Percentiles rank a stretch among this genome's conserved stretches.
phyloP scores from a whole-genome alignment of 2,888 invertebrate genomes.

The Exephanes ischioxanthus region DNA sequence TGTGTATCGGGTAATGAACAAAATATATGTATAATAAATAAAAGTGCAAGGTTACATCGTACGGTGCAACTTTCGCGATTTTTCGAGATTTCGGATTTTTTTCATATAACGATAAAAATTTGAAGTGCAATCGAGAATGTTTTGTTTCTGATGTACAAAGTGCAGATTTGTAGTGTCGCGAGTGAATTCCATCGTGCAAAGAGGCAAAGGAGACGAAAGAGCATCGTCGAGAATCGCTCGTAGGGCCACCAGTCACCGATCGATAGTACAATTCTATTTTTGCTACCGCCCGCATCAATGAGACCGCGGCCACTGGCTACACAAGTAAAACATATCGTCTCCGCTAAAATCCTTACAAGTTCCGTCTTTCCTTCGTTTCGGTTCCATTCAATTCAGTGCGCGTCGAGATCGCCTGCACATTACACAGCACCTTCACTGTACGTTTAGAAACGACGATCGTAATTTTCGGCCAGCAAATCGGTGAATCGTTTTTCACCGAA shows the following conservation, averaged over 20 bases:
- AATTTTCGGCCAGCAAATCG: background rate
- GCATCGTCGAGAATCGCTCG: slow-evolving; percentile 52
- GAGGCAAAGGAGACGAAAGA: background rate
- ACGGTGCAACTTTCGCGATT: too few relatives aligned
- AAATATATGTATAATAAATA: too few relatives aligned
- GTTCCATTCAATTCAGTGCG: background rate
- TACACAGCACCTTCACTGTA: too few relatives aligned
- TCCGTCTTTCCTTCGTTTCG: background rate
- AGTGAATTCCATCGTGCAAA: background rate
- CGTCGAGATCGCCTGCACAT: background rate
- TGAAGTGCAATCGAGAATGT: too few relatives aligned
- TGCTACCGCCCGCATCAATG: slow-evolving; percentile 62
- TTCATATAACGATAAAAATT: too few relatives aligned
- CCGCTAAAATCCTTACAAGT: background rate
- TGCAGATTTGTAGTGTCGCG: background rate
- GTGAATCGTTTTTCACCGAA: background rate
- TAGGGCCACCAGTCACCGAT: slow-evolving; percentile 66
- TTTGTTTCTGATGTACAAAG: background rate
- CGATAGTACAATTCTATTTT: slow-evolving; percentile 78
- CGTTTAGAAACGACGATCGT: background rate
- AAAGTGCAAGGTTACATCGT: too few relatives aligned
- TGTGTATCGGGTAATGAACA: too few relatives aligned
- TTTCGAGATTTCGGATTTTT: too few relatives aligned
- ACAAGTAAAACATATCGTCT: background rate
- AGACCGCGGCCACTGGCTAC: slow-evolving; percentile 19